Evolutionary conservation across 2,113 vertebrate genomes (phyloP), one percentile per base, ranked within the genome.

Genomic region (Electrona antarctica): DNA sequence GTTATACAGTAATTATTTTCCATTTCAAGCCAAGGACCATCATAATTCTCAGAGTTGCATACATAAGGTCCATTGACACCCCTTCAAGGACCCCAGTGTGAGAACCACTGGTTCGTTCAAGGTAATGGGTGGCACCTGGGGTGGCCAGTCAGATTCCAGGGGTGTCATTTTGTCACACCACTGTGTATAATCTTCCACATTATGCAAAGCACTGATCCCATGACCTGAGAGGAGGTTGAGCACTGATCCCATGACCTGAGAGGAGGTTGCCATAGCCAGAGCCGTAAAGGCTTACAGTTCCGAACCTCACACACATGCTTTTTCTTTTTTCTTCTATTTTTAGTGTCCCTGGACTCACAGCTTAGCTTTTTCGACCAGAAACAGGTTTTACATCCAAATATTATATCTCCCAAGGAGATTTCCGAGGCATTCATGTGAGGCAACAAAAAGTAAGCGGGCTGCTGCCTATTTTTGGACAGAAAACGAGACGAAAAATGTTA

Each of bases 311-410:
- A 28, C 58, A 75, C 21, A 21, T 21, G 21, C 21, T 21, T 21
- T 21, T 21, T 41, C 0, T 41, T 41, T 41, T 41, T 41, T 6
- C 33, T 41, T 41, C 33, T 41, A 71, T 48, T 83, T 86, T 76
- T 86, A 85, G 88, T 78, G 86, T 85, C 61, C 13, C 63, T 88
- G 76, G 75, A 82, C 83, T 57, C 67, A 74, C 59, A 61, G 87
- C 86, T 87, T 86, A 78, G 85, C 69, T 63, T 81, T 79, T 78
- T 89, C 73, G 86, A 76, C 74, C 82, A 76, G 73, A 89, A 87
- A 87, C 72, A 79, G 81, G 85, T 91, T 89, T 41, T 91, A 88
- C 78, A 81, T 62, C 79, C 70, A 91, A 85, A 88, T 88, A 41
- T 1, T 3, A 41, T 41, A 78, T 88, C 73, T 82, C 66, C 60